These are phyloP conservation scores for Albula glossodonta DNA, from an alignment of 2,113 vertebrate genomes.

Conservation along the genomic window DNA sequence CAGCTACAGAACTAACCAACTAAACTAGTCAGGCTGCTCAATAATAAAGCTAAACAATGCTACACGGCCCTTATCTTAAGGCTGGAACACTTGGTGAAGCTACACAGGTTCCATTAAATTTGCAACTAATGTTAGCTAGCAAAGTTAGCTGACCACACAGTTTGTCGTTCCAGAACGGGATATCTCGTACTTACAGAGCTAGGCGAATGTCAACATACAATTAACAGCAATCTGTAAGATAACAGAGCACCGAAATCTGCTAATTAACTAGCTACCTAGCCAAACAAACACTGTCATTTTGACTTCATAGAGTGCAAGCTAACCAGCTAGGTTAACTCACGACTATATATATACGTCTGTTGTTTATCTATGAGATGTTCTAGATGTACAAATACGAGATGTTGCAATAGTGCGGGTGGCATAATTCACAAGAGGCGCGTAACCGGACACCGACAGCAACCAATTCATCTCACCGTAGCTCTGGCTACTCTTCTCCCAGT, in stretches of 20 bases:
- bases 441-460: background rate
- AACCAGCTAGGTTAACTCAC: background rate
- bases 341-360: slow-evolving; percentile 27
- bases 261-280: slow-evolving; percentile 19
- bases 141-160: background rate
- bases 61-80: background rate
- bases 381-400: background rate
- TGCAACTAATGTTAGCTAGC: background rate
- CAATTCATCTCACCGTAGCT: background rate
- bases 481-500: background rate
- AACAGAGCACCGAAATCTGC: background rate
- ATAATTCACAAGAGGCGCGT: background rate
- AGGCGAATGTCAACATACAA: background rate
- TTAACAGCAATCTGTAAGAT: background rate
- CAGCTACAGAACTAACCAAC: background rate
- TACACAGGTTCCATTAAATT: background rate
- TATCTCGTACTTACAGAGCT: background rate
- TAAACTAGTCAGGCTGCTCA: background rate
- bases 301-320: background rate
- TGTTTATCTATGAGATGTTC: background rate
- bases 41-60: slow-evolving; percentile 1
- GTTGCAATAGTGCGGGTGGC: background rate
- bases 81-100: background rate
- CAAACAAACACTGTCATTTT: slow-evolving; percentile 15
- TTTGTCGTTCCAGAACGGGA: background rate